phyloP scores from a whole-genome alignment of 37 sponge, comb jelly and placozoan genomes.

The Diacarnus erythraeanus region DNA sequence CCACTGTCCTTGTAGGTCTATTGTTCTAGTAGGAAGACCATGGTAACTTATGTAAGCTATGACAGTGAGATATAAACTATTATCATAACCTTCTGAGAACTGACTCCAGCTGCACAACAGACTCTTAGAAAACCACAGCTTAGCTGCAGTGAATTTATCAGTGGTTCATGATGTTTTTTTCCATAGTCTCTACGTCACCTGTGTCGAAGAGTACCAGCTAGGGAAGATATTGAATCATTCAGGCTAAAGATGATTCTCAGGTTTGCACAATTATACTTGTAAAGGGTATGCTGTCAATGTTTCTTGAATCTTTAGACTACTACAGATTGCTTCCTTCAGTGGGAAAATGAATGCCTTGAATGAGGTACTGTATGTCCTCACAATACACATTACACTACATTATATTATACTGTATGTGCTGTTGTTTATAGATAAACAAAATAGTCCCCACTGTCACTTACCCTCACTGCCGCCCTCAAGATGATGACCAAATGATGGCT shows the following conservation, averaged over 20 bases:
- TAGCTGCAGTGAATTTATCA: neutral
- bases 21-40: no score
- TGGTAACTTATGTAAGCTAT: no score
- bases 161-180: neutral
- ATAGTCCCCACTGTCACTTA: constrained; percentile 61
- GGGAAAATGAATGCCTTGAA: constrained; percentile 99
- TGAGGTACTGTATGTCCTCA: constrained; percentile 55
- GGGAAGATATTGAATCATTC: constrained; percentile 71
- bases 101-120: neutral
- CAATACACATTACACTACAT: neutral
- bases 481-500: constrained; percentile 72
- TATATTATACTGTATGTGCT: neutral
- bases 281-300: neutral
- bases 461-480: constrained; percentile 46
- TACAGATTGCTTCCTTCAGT: constrained; percentile 91
- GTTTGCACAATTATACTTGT: constrained; percentile 14
- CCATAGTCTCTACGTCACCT: constrained; percentile 64
- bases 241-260: constrained; percentile 87
- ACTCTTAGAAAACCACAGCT: neutral
- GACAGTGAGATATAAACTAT: no score
- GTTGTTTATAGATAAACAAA: constrained; percentile 76
- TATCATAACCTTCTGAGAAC: neutral
- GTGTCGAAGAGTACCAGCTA: constrained; percentile 41
- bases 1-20: no score
- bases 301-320: constrained; percentile 40